Evolutionary conservation across 2,888 invertebrate species (phyloP).

Genomic region (Drepanosiphum platanoidis): DNA sequence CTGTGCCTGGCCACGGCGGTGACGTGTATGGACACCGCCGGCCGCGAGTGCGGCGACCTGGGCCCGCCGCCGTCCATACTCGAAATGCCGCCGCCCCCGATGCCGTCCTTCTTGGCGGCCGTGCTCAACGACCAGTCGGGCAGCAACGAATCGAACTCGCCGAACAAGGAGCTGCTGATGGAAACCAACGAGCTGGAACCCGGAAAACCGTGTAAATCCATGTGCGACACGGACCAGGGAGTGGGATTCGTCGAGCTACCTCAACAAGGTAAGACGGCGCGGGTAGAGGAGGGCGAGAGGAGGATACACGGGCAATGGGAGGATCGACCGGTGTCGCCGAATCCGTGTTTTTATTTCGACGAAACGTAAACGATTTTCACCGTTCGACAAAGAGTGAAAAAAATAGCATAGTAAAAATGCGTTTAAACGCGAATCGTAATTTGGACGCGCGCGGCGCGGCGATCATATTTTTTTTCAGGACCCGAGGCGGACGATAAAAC

Average conservation of each 20-base stretch:
- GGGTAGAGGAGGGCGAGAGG: too few species aligned
- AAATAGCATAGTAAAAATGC: neutral
- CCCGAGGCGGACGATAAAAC: too few species aligned
- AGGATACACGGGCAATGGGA: neutral
- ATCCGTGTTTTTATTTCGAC: too few species aligned
- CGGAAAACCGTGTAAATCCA: slow-evolving; percentile 65
- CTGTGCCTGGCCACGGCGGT: slow-evolving; percentile 33
- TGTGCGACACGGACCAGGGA: slow-evolving; percentile 70
- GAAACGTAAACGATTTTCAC: too few species aligned
- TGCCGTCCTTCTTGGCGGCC: slow-evolving; percentile 76
- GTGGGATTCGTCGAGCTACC: slow-evolving; percentile 85
- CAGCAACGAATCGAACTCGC: slow-evolving; percentile 56
- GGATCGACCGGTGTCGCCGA: neutral
- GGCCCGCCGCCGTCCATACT: slow-evolving; percentile 84
- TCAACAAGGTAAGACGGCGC: slow-evolving; percentile 74
- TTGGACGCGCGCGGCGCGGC: neutral
- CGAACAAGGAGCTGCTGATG: slow-evolving; percentile 64
- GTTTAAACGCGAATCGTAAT: neutral
- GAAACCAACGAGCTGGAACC: slow-evolving; percentile 67
- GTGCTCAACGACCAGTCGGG: slow-evolving; percentile 67
- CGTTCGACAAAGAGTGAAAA: neutral
- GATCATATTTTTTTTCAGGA: neutral
- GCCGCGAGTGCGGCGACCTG: slow-evolving; percentile 69
- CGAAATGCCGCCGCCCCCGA: slow-evolving; percentile 85
- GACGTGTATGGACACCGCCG: slow-evolving; percentile 65